These are phyloP conservation scores for Gavialis gangeticus DNA, from an alignment of 2,113 vertebrate genomes.

Conservation along the genomic window DNA sequence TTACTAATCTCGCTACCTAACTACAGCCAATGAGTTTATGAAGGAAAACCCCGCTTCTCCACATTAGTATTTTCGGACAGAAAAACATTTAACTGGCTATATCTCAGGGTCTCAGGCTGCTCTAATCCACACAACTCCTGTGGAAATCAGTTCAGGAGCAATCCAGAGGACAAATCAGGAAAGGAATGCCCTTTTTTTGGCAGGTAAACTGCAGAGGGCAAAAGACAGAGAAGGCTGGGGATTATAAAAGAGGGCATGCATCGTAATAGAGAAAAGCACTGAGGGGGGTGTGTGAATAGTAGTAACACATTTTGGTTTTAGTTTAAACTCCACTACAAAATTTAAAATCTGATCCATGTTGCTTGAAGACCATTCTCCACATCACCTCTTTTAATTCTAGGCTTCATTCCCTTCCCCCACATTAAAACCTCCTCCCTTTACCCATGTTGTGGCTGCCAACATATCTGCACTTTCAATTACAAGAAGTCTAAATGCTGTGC, in stretches of 20 bases:
- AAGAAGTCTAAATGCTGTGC: not conserved
- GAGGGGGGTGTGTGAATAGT: not conserved
- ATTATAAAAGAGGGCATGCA: not conserved
- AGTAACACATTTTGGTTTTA: not conserved
- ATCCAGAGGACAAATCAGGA: not conserved
- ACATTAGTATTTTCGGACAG: no score
- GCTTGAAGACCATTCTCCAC: not conserved
- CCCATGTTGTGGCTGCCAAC: not conserved
- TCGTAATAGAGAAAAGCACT: not conserved
- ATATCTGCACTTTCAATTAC: not conserved
- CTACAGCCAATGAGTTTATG: not conserved
- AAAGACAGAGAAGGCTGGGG: not conserved
- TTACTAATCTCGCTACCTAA: not conserved
- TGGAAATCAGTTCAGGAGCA: not conserved
- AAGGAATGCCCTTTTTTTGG: not conserved
- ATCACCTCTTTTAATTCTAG: not conserved
- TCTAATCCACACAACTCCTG: not conserved
- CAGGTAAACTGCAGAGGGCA: not conserved
- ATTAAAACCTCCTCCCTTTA: not conserved
- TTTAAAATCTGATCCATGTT: not conserved
- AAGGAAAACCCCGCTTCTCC: not conserved
- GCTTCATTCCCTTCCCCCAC: not conserved
- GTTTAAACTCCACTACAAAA: not conserved
- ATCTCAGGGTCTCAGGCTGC: not conserved
- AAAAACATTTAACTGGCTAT: not conserved